Evolutionary conservation across 2,797 vertebrate genomes (phyloP), one percentile per base, ranked within the genome.

Genomic region (Phalanger gymnotis): DNA sequence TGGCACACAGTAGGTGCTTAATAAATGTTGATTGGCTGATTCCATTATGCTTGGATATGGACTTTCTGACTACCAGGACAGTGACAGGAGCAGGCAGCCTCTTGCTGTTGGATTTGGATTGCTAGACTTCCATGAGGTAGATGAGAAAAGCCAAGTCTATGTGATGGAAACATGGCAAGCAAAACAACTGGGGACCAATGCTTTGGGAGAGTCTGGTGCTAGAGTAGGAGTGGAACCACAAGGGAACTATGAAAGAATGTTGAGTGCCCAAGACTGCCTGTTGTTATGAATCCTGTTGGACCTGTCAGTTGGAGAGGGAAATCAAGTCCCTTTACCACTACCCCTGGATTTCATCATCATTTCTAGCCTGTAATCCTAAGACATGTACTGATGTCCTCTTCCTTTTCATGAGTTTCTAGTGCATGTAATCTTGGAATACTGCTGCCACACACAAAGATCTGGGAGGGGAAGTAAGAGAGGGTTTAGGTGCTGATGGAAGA

Each of bases 11-110:
- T 19, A 52, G 14, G 54, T 30, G 31, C 54, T 95, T 92, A 56
- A 58, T 57, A 94, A 94, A 57, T 56, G 40, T 92, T 94, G 92
- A 66, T 66, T n/a, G 14, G 13, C 31, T 61, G 30, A 66, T 66
- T 34, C 34, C 61, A n/a, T n/a, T 34, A n/a, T n/a, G 34, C 13
- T n/a, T 66, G 61, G 34, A n/a, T 66, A n/a, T 66, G 61, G 14
- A n/a, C 13, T n/a, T 34, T 66, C 34, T 66, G 34, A 34, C 31
- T 66, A 5, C 34, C 34, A 66, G 61, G 1, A 66, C 0, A 12
- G 31, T n/a, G 34, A n/a, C 12, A 58, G 34, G 34, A 4, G 13
- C 12, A 66, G 31, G 4, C 13, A 66, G 12, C 58, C 31, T 14
- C 58, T 66, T 61, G 34, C 31, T 13, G 5, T 66, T 61, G 61